These are phyloP conservation scores for Cyphomyrus discorhynchus DNA, from an alignment of 2,113 vertebrate species.

Conservation along the genomic window DNA sequence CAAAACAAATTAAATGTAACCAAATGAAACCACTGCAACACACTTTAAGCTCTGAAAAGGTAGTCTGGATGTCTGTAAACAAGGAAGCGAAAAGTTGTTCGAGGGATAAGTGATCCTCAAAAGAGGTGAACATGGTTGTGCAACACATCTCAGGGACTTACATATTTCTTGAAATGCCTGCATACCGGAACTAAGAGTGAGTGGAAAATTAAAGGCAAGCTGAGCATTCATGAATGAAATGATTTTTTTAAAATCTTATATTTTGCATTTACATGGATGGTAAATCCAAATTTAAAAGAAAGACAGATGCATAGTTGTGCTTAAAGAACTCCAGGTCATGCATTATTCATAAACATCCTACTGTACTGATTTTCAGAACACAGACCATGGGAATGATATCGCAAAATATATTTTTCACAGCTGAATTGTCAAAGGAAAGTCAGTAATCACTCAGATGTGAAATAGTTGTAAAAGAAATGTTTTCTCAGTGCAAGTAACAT, in stretches of 20 bases:
- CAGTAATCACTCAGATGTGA: constrained; percentile 6
- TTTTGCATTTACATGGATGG: constrained; percentile 33
- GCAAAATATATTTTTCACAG: constrained; percentile 37
- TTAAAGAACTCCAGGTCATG: constrained; percentile 37
- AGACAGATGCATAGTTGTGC: constrained; percentile 22
- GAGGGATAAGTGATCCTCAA: not conserved
- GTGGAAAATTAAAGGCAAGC: not conserved
- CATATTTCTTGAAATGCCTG: not conserved
- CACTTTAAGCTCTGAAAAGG: not conserved
- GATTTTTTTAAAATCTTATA: constrained; percentile 28
- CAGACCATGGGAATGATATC: constrained; percentile 27
- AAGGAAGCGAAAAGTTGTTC: not conserved
- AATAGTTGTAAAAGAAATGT: constrained; percentile 13
- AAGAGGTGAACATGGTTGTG: not conserved
- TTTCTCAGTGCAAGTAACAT: constrained; percentile 13
- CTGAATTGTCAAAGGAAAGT: constrained; percentile 20
- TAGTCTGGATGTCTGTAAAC: not conserved
- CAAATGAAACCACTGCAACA: not conserved
- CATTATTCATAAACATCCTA: constrained; percentile 42
- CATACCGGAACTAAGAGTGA: constrained; percentile 10
- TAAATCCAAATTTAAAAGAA: constrained; percentile 31
- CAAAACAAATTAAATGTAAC: not conserved
- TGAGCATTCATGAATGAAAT: constrained; percentile 24
- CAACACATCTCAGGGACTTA: not conserved
- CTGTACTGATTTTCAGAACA: constrained; percentile 29